Conservation (phyloP, 1,140 invertebrate species). For the Drosophila virilis region DNA sequence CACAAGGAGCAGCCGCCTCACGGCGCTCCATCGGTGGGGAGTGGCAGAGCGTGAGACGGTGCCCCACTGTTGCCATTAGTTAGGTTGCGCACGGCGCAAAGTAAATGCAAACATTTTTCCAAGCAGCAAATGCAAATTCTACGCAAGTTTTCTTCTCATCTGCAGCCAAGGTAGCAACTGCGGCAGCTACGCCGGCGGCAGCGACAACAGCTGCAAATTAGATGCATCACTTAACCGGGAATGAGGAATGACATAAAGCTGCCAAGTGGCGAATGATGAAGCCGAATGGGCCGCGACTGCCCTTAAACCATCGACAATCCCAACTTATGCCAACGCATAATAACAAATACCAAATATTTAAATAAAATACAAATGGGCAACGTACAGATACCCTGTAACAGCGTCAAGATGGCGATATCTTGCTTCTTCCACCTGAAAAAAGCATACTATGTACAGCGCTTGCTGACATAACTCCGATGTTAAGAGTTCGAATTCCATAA, state of each 20-base stretch:
- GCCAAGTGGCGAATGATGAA: conserved; percentile 53
- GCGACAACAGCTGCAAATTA: conserved; percentile 75
- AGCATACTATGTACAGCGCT: too few relatives aligned
- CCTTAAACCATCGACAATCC: not conserved
- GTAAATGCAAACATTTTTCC: conserved; percentile 65
- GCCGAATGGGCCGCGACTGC: conserved; percentile 9
- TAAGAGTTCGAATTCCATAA: too few relatives aligned
- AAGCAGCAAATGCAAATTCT: conserved; percentile 69
- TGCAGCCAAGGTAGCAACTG: conserved; percentile 1
- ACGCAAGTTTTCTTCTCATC: conserved; percentile 9
- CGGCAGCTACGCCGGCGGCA: conserved; percentile 19
- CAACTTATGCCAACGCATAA: not conserved
- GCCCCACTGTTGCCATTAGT: conserved; percentile 34
- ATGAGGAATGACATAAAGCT: conserved; percentile 80
- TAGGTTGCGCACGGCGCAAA: conserved; percentile 39
- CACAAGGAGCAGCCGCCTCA: conserved; percentile 5
- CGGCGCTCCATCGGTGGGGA: too few relatives aligned
- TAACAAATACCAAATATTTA: not conserved
- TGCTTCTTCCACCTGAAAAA: too few relatives aligned
- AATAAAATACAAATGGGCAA: not conserved
- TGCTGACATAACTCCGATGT: too few relatives aligned
- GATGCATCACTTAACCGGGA: conserved; percentile 79
- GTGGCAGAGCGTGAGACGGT: too few relatives aligned
- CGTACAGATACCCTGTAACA: too few relatives aligned
- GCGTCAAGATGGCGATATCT: too few relatives aligned